Percentiles rank a stretch among this genome's conserved stretches.
phyloP scores from a whole-genome alignment of 30 jellyfish, hydroid and myxozoan genomes.

The Hydra vulgaris region DNA sequence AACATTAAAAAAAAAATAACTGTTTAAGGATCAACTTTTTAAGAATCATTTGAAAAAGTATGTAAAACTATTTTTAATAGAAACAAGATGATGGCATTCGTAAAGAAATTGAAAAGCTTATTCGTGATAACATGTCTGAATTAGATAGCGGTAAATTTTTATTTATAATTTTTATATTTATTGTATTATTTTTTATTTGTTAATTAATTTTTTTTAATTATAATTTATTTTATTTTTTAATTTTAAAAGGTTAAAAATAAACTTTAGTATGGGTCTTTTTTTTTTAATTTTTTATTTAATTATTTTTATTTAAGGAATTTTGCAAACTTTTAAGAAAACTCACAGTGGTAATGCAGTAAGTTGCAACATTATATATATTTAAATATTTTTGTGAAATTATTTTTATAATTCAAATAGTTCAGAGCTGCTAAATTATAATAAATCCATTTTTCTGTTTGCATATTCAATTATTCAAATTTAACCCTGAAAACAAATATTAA shows the following conservation, averaged over 20 bases:
- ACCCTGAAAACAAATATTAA: too few species aligned
- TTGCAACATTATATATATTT: not conserved
- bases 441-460: too few species aligned
- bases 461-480: too few species aligned
- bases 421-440: too few species aligned
- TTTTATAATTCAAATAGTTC: too few species aligned
- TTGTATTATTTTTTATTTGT: not conserved
- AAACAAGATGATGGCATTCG: conserved; percentile 37
- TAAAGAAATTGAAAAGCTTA: conserved; percentile 48
- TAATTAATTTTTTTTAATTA: not conserved
- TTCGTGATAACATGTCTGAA: conserved; percentile 63
- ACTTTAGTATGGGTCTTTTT: too few species aligned
- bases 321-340: conserved; percentile 81
- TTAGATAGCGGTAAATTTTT: conserved; percentile 67
- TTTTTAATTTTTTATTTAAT: not conserved
- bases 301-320: conserved; percentile 40
- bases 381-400: too few species aligned
- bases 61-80: conserved; percentile 23
- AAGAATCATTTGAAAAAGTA: too few species aligned
- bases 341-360: conserved; percentile 99
- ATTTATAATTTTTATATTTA: too few species aligned
- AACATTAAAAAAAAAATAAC: too few species aligned
- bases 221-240: not conserved
- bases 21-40: too few species aligned
- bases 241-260: not conserved